These are phyloP conservation scores for Cyprinodon tularosa DNA, from an alignment of 2,113 vertebrate species.

Conservation along the genomic window DNA sequence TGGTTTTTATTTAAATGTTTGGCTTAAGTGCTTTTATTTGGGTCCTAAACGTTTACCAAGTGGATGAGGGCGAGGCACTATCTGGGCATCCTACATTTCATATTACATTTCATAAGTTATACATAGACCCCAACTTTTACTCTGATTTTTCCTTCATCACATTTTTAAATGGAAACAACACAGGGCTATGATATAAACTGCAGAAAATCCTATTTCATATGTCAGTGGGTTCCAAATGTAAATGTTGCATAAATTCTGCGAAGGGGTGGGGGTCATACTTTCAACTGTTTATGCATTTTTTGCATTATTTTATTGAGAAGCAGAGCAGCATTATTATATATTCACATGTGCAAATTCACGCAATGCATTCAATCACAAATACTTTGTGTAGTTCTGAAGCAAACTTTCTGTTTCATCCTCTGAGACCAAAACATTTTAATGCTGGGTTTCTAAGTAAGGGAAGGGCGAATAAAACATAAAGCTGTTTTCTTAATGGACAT, in stretches of 20 bases:
- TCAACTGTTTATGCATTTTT: not conserved
- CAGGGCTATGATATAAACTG: not conserved
- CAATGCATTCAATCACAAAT: conserved; percentile 8
- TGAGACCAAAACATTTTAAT: not conserved
- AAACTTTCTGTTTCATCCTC: conserved; percentile 14
- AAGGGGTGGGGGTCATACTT: not conserved
- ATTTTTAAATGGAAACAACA: not conserved
- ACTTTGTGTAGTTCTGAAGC: conserved; percentile 1
- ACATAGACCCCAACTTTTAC: not conserved
- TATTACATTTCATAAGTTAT: not conserved
- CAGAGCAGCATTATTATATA: conserved; percentile 30
- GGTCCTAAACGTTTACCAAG: too few species aligned
- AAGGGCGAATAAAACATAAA: not conserved
- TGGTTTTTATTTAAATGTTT: too few species aligned
- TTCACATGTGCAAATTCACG: conserved; percentile 17
- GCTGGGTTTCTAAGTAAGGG: not conserved
- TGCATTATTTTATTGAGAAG: conserved; percentile 57
- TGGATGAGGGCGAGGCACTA: too few species aligned
- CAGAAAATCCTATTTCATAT: not conserved
- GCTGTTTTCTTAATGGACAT: conserved; percentile 18
- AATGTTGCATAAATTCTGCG: not conserved
- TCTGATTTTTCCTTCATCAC: not conserved
- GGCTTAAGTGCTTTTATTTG: too few species aligned
- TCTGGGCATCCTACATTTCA: not conserved
- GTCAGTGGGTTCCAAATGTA: not conserved